Conservation (phyloP, 2,113 vertebrate species). For the Brachirus orientalis region DNA sequence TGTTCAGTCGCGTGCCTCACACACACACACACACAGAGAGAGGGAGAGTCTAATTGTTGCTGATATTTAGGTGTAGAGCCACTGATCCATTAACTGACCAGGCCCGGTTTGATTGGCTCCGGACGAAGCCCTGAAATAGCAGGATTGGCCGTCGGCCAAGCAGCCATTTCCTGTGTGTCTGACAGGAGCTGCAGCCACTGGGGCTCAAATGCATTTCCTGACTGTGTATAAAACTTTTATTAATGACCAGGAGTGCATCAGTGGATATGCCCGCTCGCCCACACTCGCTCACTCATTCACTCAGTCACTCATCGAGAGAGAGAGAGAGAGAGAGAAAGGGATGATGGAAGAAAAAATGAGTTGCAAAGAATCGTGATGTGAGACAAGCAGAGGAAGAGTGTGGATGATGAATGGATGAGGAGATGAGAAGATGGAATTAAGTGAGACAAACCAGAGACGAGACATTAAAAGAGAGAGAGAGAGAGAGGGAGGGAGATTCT, state of each 20-base stretch:
- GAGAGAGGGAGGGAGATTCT: slow-evolving; percentile 15
- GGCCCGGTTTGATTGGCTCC: slow-evolving; percentile 76
- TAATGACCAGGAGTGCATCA: slow-evolving; percentile 87
- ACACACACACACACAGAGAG: too few relatives aligned
- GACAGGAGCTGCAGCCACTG: slow-evolving; percentile 82
- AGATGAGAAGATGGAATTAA: slow-evolving; percentile 66
- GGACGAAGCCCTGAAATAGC: slow-evolving; percentile 81
- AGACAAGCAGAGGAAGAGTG: slow-evolving; percentile 35
- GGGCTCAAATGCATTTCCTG: slow-evolving; percentile 86
- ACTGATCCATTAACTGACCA: slow-evolving; percentile 80
- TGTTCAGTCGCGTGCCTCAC: too few relatives aligned
- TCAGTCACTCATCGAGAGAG: slow-evolving; percentile 57
- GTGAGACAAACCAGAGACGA: slow-evolving; percentile 67
- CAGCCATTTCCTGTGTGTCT: slow-evolving; percentile 85
- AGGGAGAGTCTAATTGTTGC: slow-evolving; percentile 61
- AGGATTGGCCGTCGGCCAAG: slow-evolving; percentile 82
- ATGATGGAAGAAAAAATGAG: slow-evolving; percentile 50
- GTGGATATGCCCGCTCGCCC: slow-evolving; percentile 59
- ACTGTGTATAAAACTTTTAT: slow-evolving; percentile 86
- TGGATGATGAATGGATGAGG: slow-evolving; percentile 62
- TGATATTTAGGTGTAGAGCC: slow-evolving; percentile 74
- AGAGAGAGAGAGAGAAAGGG: slow-evolving; percentile 1
- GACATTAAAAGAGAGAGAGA: slow-evolving; percentile 57
- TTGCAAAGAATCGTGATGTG: slow-evolving; percentile 42
- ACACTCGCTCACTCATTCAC: slow-evolving; percentile 36